phyloP scores from a whole-genome alignment of 2,797 vertebrate species.

The Myiothlypis coronata region DNA sequence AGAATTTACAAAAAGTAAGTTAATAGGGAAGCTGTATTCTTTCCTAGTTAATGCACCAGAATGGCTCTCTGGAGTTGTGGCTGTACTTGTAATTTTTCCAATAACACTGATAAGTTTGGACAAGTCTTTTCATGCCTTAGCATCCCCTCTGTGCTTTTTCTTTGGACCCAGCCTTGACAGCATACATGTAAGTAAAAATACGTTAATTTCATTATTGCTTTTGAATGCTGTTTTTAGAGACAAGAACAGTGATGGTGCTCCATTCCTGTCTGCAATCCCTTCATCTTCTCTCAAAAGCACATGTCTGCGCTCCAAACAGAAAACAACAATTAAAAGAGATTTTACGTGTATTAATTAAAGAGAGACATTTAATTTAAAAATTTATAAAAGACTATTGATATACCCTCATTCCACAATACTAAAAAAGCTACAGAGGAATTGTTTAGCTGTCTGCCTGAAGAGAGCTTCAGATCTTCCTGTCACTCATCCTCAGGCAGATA shows the following conservation, averaged over 20 bases:
- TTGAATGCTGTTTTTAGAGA: not conserved
- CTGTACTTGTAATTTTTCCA: not conserved
- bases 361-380: not conserved
- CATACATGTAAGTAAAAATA: not conserved
- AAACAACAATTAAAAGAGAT: not conserved
- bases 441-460: not conserved
- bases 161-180: not conserved
- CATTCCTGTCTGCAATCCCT: not conserved
- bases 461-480: not conserved
- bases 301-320: not conserved
- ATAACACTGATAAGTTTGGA: not conserved
- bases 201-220: not conserved
- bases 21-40: not conserved
- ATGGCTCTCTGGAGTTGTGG: not conserved
- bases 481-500: not conserved
- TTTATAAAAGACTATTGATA: not conserved
- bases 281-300: not conserved
- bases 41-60: not conserved
- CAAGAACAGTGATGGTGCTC: not conserved
- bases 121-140: not conserved
- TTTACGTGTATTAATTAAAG: not conserved
- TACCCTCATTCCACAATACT: not conserved
- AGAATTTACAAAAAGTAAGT: not conserved
- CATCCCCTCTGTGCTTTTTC: not conserved
- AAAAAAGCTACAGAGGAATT: not conserved